A percentile compares a stretch with the other conserved stretches of the same genome.
phyloP scores from a whole-genome alignment of 2,888 invertebrate genomes.

The Lampropteryx suffumata region DNA sequence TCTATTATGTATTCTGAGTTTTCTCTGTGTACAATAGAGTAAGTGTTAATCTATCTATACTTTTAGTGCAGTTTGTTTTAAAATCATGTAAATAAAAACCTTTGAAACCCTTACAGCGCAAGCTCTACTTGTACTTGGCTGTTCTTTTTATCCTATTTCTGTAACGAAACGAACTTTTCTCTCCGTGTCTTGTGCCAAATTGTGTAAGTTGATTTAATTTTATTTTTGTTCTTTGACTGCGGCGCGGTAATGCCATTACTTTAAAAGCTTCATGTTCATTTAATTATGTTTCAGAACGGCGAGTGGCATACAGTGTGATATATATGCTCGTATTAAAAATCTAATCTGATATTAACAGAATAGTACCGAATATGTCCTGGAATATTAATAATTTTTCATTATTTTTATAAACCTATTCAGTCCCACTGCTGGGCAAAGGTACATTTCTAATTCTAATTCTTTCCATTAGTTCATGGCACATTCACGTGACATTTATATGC shows the following conservation, averaged over 20 bases:
- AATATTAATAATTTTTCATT: no score
- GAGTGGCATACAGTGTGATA: background rate
- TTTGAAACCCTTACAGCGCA: conserved; percentile 1
- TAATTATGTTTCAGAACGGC: conserved; percentile 14
- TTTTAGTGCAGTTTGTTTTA: no score
- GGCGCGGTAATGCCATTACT: conserved; percentile 24
- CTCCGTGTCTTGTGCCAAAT: conserved; percentile 32
- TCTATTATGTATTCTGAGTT: no score
- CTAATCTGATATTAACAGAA: no score
- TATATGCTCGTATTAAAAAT: background rate
- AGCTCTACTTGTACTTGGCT: background rate
- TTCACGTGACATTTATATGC: no score
- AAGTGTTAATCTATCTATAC: no score
- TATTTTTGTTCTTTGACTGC: conserved; percentile 33
- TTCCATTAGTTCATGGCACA: no score
- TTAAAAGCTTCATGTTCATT: conserved; percentile 23
- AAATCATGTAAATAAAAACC: background rate
- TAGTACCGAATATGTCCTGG: no score
- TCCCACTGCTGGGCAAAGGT: no score
- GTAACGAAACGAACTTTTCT: conserved; percentile 27
- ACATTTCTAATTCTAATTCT: no score
- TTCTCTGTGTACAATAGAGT: no score
- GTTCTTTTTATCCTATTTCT: conserved; percentile 40
- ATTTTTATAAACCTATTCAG: no score
- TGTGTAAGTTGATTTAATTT: conserved; percentile 39